phyloP scores from a whole-genome alignment of 2,888 invertebrate genomes.

The Xylocampa areola region DNA sequence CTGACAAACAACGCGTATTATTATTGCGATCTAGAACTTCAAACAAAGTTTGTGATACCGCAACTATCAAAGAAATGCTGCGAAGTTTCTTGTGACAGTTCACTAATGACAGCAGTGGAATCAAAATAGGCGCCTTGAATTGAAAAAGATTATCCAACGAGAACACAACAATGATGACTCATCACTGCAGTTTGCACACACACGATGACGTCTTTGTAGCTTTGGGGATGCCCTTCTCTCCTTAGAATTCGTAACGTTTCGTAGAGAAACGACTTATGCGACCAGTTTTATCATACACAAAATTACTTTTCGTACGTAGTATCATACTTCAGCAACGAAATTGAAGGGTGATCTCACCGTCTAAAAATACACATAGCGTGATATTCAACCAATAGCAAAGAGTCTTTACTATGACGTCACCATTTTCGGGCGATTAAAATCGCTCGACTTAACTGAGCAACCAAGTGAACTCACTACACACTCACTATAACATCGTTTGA shows the following conservation, averaged over 20 bases:
- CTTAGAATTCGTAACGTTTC: constrained; percentile 71
- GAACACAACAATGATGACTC: constrained; percentile 84
- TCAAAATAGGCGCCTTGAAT: constrained; percentile 72
- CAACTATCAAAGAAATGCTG: constrained; percentile 67
- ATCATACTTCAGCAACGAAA: constrained; percentile 69
- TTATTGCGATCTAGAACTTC: constrained; percentile 54
- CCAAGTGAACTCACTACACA: constrained; percentile 47
- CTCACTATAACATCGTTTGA: no score
- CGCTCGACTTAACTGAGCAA: constrained; percentile 20
- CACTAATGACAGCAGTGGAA: constrained; percentile 74
- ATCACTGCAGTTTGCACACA: constrained; percentile 73
- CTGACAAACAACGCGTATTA: constrained; percentile 59
- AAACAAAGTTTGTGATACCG: constrained; percentile 65
- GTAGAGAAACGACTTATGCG: constrained; percentile 76
- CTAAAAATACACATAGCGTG: constrained; percentile 78
- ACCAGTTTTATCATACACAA: constrained; percentile 62
- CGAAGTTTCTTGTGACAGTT: constrained; percentile 78
- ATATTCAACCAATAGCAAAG: constrained; percentile 79
- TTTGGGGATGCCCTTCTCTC: constrained; percentile 89
- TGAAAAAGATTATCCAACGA: constrained; percentile 71
- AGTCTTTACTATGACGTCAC: constrained; percentile 71
- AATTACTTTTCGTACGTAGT: constrained; percentile 71
- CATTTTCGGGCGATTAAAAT: constrained; percentile 30
- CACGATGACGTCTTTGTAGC: constrained; percentile 78
- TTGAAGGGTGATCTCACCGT: constrained; percentile 83